These are phyloP conservation scores for Andrena praecox DNA, from an alignment of 2,888 invertebrate species.

Conservation along the genomic window DNA sequence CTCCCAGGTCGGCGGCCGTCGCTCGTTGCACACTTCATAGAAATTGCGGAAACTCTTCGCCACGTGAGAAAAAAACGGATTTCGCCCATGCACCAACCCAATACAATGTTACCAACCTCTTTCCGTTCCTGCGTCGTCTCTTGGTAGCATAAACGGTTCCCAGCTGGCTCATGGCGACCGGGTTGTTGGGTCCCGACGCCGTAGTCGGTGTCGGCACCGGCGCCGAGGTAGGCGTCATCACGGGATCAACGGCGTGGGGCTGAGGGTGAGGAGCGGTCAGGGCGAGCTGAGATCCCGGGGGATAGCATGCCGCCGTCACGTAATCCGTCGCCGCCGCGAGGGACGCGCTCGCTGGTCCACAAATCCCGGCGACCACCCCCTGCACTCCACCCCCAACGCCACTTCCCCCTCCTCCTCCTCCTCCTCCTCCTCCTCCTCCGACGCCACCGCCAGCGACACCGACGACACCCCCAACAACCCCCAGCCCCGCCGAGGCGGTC, in stretches of 20 bases:
- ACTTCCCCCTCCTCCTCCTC: slow-evolving; percentile 48
- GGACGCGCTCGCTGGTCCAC: slow-evolving; percentile 79
- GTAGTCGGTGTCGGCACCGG: slow-evolving; percentile 81
- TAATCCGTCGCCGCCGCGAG: slow-evolving; percentile 80
- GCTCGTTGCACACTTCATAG: too few relatives aligned
- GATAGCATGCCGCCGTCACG: slow-evolving; percentile 78
- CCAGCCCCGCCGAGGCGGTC: slow-evolving; percentile 82
- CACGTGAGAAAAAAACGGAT: neutral
- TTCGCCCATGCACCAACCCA: neutral
- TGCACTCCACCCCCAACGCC: slow-evolving; percentile 70
- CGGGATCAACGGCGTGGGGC: slow-evolving; percentile 74
- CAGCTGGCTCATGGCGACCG: slow-evolving; percentile 92
- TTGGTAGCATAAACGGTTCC: slow-evolving; percentile 99
- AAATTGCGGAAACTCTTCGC: too few relatives aligned
- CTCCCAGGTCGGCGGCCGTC: too few relatives aligned
- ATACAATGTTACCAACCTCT: slow-evolving; percentile 91
- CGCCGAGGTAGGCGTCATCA: slow-evolving; percentile 82
- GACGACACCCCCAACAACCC: slow-evolving; percentile 82
- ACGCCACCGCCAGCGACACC: slow-evolving; percentile 62
- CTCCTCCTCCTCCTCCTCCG: slow-evolving; percentile 48
- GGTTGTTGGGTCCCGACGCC: slow-evolving; percentile 82
- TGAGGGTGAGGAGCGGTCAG: slow-evolving; percentile 76
- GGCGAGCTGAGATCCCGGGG: slow-evolving; percentile 78
- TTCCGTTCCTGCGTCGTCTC: slow-evolving; percentile 96
- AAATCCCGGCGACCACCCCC: slow-evolving; percentile 80